A percentile compares a stretch with the other conserved stretches of the same genome.
These are phyloP conservation scores for Pipistrellus pygmaeus DNA, from an alignment of 2,797 vertebrate species.

Conservation along the genomic window DNA sequence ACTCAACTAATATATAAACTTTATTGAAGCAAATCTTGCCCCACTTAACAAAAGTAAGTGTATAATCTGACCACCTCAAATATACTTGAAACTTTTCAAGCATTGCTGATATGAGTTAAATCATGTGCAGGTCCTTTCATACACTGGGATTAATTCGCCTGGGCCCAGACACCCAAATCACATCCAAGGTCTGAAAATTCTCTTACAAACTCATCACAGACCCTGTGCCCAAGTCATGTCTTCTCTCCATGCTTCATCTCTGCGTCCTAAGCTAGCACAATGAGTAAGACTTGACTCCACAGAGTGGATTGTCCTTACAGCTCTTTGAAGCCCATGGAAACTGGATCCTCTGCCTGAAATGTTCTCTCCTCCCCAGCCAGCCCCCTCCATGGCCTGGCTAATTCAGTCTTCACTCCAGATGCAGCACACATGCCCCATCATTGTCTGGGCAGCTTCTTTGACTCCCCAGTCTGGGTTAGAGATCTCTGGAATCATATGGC, in stretches of 20 bases:
- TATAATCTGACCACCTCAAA: neutral
- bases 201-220: neutral
- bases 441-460: neutral
- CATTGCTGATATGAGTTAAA: neutral
- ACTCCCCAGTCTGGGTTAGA: neutral
- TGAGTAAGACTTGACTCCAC: neutral
- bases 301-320: neutral
- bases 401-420: neutral
- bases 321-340: neutral
- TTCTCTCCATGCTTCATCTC: neutral
- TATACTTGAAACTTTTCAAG: neutral
- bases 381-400: neutral
- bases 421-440: neutral
- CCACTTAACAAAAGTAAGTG: conserved; percentile 9
- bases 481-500: neutral
- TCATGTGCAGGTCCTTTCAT: neutral
- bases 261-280: neutral
- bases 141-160: neutral
- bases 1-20: neutral
- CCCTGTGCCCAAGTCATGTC: neutral
- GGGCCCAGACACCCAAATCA: neutral
- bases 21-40: neutral
- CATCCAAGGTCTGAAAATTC: neutral
- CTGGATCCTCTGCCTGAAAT: neutral
- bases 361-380: neutral